phyloP scores from a whole-genome alignment of 2,113 vertebrate genomes.

The Channa argus region DNA sequence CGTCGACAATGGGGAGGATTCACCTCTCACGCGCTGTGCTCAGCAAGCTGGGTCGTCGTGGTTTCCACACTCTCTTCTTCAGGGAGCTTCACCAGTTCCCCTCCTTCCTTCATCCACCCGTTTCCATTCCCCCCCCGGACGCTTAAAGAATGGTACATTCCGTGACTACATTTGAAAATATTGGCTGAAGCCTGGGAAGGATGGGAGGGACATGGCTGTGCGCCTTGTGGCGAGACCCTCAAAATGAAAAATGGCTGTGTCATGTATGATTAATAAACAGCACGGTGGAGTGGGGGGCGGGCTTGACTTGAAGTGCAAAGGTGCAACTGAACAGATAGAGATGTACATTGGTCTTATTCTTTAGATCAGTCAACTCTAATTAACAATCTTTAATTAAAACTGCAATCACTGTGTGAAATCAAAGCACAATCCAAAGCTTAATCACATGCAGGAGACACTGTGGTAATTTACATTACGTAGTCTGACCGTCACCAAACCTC shows the following conservation, averaged over 20 bases:
- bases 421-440: constrained; percentile 14
- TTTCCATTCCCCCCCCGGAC: constrained; percentile 15
- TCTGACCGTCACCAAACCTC: constrained; percentile 21
- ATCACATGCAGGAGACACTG: neutral
- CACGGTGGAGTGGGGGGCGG: neutral
- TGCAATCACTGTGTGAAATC: constrained; percentile 25
- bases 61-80: constrained; percentile 40
- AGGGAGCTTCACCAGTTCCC: constrained; percentile 21
- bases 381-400: constrained; percentile 28
- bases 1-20: constrained; percentile 32
- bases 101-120: neutral
- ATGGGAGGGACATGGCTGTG: neutral
- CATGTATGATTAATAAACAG: constrained; percentile 54
- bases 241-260: constrained; percentile 25
- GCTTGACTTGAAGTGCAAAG: constrained; percentile 26
- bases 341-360: constrained; percentile 8
- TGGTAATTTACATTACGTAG: constrained; percentile 3
- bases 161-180: constrained; percentile 34
- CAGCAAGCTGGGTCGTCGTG: constrained; percentile 58
- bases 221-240: neutral
- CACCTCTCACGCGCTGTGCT: constrained; percentile 34
- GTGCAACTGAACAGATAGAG: constrained; percentile 28
- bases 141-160: constrained; percentile 52
- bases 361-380: constrained; percentile 31
- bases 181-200: constrained; percentile 29